A percentile compares a stretch with the other conserved stretches of the same genome.
phyloP scores from a whole-genome alignment of 2,888 invertebrate genomes.

The Nudaria mundana region DNA sequence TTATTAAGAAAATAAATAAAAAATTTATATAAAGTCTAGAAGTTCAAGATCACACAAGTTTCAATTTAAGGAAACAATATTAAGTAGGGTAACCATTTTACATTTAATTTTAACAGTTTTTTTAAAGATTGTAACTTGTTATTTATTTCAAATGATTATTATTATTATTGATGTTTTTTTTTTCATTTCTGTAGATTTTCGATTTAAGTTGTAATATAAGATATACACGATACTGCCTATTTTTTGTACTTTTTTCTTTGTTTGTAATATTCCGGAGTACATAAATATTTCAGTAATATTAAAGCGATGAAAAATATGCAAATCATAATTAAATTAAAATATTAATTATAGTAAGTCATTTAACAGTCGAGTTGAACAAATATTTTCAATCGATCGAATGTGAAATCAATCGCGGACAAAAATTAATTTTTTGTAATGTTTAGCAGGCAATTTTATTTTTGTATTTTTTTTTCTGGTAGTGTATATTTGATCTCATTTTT shows the following conservation, averaged over 20 bases:
- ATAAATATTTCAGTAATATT: constrained; percentile 27
- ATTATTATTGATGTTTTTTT: constrained; percentile 74
- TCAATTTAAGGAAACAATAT: constrained; percentile 57
- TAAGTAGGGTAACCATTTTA: constrained; percentile 62
- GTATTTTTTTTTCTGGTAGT: constrained; percentile 33
- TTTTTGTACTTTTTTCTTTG: constrained; percentile 54
- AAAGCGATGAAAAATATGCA: constrained; percentile 32
- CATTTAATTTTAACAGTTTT: constrained; percentile 78
- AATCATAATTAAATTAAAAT: constrained; percentile 25
- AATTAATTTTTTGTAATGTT: constrained; percentile 32
- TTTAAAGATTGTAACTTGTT: constrained; percentile 76
- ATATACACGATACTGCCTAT: constrained; percentile 75
- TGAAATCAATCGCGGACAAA: constrained; percentile 52
- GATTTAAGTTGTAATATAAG: constrained; percentile 75
- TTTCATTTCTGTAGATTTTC: constrained; percentile 67
- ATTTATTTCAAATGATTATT: constrained; percentile 81
- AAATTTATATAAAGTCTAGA: constrained; percentile 67
- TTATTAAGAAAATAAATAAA: constrained; percentile 79
- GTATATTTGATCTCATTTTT: constrained; percentile 71
- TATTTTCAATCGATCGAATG: constrained; percentile 42
- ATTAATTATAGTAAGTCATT: constrained; percentile 46
- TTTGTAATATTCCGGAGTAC: constrained; percentile 37
- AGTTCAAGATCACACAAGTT: constrained; percentile 68
- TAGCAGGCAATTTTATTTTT: constrained; percentile 71
- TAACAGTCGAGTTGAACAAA: constrained; percentile 60